Base-by-base conservation (phyloP, 2,113 vertebrate genomes). In the Pluvianellus socialis region DNA sequence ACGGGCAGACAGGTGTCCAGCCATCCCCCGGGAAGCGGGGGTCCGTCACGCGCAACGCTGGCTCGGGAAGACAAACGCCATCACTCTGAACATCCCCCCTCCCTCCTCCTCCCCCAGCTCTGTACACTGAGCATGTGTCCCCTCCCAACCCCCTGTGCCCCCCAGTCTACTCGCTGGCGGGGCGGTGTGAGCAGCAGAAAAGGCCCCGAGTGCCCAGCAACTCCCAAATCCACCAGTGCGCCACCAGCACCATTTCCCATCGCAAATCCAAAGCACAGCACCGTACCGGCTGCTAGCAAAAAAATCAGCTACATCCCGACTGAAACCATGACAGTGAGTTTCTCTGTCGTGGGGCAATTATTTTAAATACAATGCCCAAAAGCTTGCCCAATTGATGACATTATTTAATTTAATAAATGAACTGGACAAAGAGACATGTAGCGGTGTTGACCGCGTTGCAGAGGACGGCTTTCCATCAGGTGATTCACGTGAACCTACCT, bases 391-490 rank as follows among this genome's bases (percentile, higher is more conserved):
- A 33, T 62, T 75, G 19, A 13, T 21, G 33, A 10, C 13, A 10
- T 50, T 49, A 18, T 55, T 44, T 66, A 49, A 23, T 68, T n/a
- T 32, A 30, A 61, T 17, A n/a, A 62, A 30, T 22, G 30, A 66
- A 26, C 0, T 1, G 58, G 38, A 30, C 4, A 4, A 68, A 45
- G 4, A 55, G 22, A 38, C 26, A 6, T 9, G 26, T 42, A n/a
- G 23, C 13, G 30, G 14, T 30, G 19, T 38, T 65, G 22, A 53
- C 40, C 40, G 7, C 11, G 40, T 35, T 75, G 49, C n/a, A 80
- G 53, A 74, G 63, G 52, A 30, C 27, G 61, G 5, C 17, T 63
- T 72, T 23, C 61, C 17, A 40, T 77, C 45, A 24, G 58, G 17
- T 32, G 28, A 82, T 58, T 74, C 20, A 10, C 7, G 1, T n/a